phyloP scores from a whole-genome alignment of 2,888 invertebrate genomes.

The Biston stratarius region DNA sequence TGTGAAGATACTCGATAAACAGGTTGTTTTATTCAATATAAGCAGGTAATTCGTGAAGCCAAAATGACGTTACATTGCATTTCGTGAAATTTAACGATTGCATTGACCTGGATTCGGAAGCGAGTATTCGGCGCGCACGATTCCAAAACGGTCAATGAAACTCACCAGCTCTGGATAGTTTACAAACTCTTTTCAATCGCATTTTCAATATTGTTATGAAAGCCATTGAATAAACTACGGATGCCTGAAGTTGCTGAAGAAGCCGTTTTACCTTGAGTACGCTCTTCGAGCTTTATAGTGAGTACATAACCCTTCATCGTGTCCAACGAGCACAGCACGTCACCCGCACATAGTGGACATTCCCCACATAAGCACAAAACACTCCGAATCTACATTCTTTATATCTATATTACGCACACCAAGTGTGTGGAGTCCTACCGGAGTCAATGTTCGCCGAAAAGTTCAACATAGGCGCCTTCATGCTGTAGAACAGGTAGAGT shows the following conservation, averaged over 20 bases:
- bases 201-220: not conserved
- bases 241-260: not conserved
- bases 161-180: slow-evolving; percentile 18
- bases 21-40: slow-evolving; percentile 5
- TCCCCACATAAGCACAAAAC: too few relatives aligned
- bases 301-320: too few relatives aligned
- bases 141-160: slow-evolving; percentile 34
- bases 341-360: too few relatives aligned
- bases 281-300: slow-evolving; percentile 19
- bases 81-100: slow-evolving; percentile 39
- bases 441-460: too few relatives aligned
- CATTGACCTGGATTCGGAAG: slow-evolving; percentile 48
- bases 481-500: too few relatives aligned
- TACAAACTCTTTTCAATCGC: slow-evolving; percentile 1
- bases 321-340: too few relatives aligned
- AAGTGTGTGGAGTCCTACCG: too few relatives aligned
- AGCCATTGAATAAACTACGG: not conserved
- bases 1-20: not conserved
- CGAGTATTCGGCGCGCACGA: slow-evolving; percentile 37
- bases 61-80: slow-evolving; percentile 21
- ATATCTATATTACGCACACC: not conserved
- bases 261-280: slow-evolving; percentile 5
- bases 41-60: not conserved
- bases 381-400: too few relatives aligned
- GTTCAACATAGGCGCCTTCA: too few relatives aligned